These are phyloP conservation scores for Dicyrtoma fusca DNA, from an alignment of 2,888 invertebrate genomes.

Conservation along the genomic window DNA sequence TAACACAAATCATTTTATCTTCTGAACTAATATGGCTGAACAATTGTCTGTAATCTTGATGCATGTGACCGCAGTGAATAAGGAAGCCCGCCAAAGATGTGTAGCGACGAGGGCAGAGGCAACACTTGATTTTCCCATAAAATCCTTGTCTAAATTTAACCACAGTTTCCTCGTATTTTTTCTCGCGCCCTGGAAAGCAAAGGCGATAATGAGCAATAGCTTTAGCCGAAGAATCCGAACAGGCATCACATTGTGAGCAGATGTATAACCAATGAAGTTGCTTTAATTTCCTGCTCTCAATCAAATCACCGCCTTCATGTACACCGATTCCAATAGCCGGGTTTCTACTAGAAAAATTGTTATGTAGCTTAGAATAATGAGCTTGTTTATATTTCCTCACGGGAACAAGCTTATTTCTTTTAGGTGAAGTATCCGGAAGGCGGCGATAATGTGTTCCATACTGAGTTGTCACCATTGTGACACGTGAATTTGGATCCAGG, in stretches of 20 bases:
- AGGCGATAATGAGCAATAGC: conserved; percentile 46
- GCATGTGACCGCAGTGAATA: conserved; percentile 54
- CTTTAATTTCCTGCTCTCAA: conserved; percentile 47
- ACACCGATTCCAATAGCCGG: conserved; percentile 46
- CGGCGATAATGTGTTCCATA: conserved; percentile 38
- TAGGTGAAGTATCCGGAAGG: neutral
- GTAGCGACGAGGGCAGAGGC: conserved; percentile 51
- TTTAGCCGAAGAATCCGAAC: conserved; percentile 45
- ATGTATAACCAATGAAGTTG: conserved; percentile 55
- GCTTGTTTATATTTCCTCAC: conserved; percentile 7
- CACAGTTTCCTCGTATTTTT: conserved; percentile 47
- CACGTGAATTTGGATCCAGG: neutral
- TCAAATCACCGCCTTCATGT: conserved; percentile 40
- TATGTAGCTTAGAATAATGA: conserved; percentile 9
- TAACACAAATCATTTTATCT: conserved; percentile 48
- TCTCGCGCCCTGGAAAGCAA: conserved; percentile 46
- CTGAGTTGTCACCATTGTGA: conserved; percentile 28
- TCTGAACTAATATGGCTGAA: conserved; percentile 45
- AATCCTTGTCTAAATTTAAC: conserved; percentile 54
- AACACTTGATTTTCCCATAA: conserved; percentile 50
- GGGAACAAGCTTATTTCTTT: neutral
- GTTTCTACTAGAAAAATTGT: conserved; percentile 32
- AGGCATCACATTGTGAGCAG: conserved; percentile 50
- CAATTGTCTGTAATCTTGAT: conserved; percentile 42
- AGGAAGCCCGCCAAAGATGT: conserved; percentile 48